Conservation (phyloP, 2,113 vertebrate species). For the Austrofundulus limnaeus region DNA sequence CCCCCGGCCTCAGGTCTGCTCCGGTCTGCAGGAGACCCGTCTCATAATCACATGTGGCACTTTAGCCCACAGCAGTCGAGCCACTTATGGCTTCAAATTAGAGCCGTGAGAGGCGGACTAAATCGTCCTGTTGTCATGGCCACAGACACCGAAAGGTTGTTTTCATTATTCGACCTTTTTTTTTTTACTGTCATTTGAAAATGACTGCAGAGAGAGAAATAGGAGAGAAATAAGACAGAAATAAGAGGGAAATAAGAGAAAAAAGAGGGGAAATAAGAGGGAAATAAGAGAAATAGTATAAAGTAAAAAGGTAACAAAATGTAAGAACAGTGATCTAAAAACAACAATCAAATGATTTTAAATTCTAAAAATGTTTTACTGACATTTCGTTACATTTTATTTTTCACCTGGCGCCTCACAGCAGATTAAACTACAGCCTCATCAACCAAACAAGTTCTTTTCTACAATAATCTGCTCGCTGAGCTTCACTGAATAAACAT, state of each 20-base stretch:
- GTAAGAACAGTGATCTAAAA: no score
- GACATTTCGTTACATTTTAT: no score
- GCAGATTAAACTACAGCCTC: not conserved
- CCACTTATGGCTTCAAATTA: conserved; percentile 50
- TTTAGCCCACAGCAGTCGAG: conserved; percentile 35
- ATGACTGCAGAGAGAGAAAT: not conserved
- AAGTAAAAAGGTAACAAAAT: no score
- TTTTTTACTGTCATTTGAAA: not conserved
- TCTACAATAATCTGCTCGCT: conserved; percentile 11
- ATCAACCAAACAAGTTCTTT: not conserved
- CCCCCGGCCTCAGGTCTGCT: not conserved
- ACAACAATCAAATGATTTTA: no score
- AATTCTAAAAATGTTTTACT: no score
- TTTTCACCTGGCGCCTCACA: not conserved
- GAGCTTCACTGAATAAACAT: conserved; percentile 16
- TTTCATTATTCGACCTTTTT: conserved; percentile 15
- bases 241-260: not conserved
- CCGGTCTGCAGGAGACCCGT: conserved; percentile 21
- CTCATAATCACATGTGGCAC: conserved; percentile 47
- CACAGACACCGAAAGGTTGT: conserved; percentile 28
- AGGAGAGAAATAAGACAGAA: no score
- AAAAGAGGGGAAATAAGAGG: not conserved
- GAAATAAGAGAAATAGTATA: not conserved
- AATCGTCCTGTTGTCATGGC: conserved; percentile 57
- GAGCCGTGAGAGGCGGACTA: conserved; percentile 28